Conservation (phyloP, 2,797 vertebrate species). For the Anabacerthia variegaticeps region DNA sequence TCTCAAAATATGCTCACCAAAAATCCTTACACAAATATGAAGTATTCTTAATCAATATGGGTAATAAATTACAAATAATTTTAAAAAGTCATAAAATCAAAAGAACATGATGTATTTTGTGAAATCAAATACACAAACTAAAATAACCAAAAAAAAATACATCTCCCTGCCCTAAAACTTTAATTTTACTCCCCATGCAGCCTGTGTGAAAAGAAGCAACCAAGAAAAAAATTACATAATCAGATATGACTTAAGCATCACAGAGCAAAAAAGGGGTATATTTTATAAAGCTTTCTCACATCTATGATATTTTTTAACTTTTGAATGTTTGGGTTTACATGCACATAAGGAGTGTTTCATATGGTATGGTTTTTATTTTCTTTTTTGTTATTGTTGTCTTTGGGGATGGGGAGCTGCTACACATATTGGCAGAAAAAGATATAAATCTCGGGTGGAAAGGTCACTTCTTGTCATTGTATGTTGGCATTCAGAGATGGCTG, state of each 20-base stretch:
- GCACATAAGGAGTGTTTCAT: background rate
- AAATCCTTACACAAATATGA: background rate
- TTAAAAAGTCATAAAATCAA: background rate
- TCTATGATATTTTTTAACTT: background rate
- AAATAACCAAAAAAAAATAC: background rate
- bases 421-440: background rate
- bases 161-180: background rate
- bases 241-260: background rate
- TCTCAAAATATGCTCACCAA: background rate
- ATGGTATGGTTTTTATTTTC: background rate
- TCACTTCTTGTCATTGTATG: background rate
- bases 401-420: background rate
- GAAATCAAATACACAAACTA: background rate
- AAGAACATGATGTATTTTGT: background rate
- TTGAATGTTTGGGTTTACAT: background rate
- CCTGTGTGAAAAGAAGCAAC: background rate
- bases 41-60: background rate
- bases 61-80: background rate
- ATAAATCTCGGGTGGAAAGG: background rate
- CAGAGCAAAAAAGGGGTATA: background rate
- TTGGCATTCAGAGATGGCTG: background rate
- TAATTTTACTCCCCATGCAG: background rate
- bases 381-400: background rate
- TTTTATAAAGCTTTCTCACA: background rate
- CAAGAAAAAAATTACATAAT: background rate